Conservation (phyloP, 2,888 invertebrate species). For the Drosophila ezoana region DNA sequence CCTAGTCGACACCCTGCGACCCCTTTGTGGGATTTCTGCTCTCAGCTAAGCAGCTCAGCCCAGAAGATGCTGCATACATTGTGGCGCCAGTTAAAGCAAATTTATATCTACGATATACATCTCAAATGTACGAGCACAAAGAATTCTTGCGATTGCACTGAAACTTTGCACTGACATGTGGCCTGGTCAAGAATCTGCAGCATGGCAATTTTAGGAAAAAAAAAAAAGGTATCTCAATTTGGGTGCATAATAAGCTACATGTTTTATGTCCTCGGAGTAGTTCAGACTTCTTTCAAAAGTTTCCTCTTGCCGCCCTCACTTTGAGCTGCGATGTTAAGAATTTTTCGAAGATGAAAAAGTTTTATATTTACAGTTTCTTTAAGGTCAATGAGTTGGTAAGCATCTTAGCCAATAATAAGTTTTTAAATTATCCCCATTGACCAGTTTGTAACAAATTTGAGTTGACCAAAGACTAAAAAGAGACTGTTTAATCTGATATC, state of each 20-base stretch:
- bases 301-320: background rate
- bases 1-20: background rate
- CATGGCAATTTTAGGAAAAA: background rate
- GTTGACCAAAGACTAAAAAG: no score
- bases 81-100: conserved; percentile 46
- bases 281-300: background rate
- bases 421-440: no score
- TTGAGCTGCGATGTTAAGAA: background rate
- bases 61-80: conserved; percentile 23
- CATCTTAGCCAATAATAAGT: no score
- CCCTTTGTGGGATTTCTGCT: conserved; percentile 17
- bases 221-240: background rate
- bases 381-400: no score
- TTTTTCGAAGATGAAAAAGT: no score
- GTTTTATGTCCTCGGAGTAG: conserved; percentile 4
- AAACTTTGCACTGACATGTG: conserved; percentile 11
- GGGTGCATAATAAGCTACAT: conserved; percentile 10
- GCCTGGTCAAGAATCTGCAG: conserved; percentile 13
- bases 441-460: no score
- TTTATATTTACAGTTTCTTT: no score
- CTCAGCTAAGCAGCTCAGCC: conserved; percentile 22
- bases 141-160: conserved; percentile 8
- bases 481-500: no score
- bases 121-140: conserved; percentile 8
- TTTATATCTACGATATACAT: conserved; percentile 26